A percentile compares a stretch with the other conserved stretches of the same genome.
phyloP scores from a whole-genome alignment of 2,113 vertebrate genomes.

The Cynocephalus volans region DNA sequence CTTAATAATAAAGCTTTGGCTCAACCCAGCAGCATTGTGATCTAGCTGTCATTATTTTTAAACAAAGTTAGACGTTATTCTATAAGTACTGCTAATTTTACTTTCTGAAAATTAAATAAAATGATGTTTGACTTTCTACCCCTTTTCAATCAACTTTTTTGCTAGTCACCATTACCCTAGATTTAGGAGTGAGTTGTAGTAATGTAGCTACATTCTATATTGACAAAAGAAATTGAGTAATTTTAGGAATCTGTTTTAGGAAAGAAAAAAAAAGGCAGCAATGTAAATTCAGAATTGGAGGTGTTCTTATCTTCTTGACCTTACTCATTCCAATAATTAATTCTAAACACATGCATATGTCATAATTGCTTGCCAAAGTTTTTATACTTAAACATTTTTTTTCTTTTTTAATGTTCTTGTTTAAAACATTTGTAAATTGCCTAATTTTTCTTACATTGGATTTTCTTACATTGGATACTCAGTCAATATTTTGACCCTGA shows the following conservation, averaged over 20 bases:
- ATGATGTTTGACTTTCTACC: not conserved
- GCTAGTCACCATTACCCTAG: not conserved
- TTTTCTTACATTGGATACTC: not conserved
- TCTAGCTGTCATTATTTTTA: not conserved
- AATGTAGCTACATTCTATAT: not conserved
- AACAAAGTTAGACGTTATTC: not conserved
- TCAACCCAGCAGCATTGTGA: not conserved
- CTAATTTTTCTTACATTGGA: not conserved
- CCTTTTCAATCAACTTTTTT: slow-evolving; percentile 37
- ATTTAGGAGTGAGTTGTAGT: slow-evolving; percentile 10
- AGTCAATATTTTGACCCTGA: slow-evolving; percentile 31
- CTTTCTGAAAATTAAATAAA: slow-evolving; percentile 43
- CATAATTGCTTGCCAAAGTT: not conserved
- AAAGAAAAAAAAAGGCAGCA: not conserved
- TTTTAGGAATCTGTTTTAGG: not conserved
- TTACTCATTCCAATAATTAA: not conserved
- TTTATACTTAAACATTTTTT: not conserved
- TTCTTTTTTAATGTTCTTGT: not conserved
- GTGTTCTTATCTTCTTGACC: not conserved
- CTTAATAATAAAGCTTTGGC: slow-evolving; percentile 3
- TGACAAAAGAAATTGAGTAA: not conserved
- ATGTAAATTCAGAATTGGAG: slow-evolving; percentile 30
- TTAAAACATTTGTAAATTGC: slow-evolving; percentile 37
- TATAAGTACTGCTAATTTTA: not conserved
- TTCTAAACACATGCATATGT: not conserved